A percentile compares a stretch with the other conserved stretches of the same genome.
phyloP scores from a whole-genome alignment of 1,140 invertebrate genomes.

The Bicyclus anynana region DNA sequence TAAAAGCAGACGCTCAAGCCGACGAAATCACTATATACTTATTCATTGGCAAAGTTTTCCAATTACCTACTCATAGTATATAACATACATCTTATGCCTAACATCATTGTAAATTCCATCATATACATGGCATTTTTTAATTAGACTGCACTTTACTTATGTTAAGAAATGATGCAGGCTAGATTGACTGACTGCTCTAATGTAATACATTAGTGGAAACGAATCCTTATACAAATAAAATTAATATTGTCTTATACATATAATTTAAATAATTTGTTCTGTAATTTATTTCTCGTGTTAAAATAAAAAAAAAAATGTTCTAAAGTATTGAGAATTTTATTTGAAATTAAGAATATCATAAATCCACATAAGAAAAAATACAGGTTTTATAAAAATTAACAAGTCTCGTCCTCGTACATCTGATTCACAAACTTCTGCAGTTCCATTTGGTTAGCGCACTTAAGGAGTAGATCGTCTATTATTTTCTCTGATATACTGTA shows the following conservation, averaged over 20 bases:
- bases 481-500: constrained; percentile 58
- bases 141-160: too few relatives aligned
- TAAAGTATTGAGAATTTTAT: not conserved
- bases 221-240: not conserved
- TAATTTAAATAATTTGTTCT: not conserved
- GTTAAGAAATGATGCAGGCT: too few relatives aligned
- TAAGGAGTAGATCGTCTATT: constrained; percentile 52
- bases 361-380: constrained; percentile 4
- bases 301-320: not conserved
- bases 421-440: constrained; percentile 32
- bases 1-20: too few relatives aligned
- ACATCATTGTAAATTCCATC: too few relatives aligned
- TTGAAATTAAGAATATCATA: constrained; percentile 10
- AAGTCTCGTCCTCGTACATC: constrained; percentile 47
- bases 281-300: constrained; percentile 4
- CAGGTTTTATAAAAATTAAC: constrained; percentile 17
- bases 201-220: too few relatives aligned
- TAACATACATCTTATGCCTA: too few relatives aligned
- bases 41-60: too few relatives aligned
- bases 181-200: too few relatives aligned
- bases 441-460: constrained; percentile 55
- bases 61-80: too few relatives aligned
- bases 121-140: too few relatives aligned
- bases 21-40: too few relatives aligned
- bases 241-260: not conserved